These are phyloP conservation scores for Nomada lathburiana DNA, from an alignment of 2,888 invertebrate genomes.

Conservation along the genomic window DNA sequence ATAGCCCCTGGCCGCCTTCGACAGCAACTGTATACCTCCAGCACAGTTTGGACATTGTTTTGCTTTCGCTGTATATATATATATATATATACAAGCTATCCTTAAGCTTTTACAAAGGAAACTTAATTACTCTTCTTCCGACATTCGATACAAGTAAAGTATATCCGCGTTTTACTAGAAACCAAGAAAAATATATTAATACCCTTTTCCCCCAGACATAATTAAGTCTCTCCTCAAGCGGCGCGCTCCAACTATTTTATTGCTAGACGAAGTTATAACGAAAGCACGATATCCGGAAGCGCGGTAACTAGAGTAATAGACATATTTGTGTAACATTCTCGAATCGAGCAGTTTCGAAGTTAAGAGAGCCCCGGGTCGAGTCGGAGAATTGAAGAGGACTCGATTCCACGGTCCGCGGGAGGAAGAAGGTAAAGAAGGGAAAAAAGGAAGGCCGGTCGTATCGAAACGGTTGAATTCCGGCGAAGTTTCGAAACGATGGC, in stretches of 20 bases:
- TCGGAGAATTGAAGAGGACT: constrained; percentile 35
- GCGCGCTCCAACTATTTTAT: background rate
- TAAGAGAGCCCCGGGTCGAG: constrained; percentile 20
- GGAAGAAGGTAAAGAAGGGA: background rate
- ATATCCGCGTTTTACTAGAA: background rate
- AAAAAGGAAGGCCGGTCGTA: background rate
- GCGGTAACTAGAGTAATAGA: background rate
- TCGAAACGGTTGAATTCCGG: background rate
- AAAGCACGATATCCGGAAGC: background rate
- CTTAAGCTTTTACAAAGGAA: background rate
- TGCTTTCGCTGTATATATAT: background rate
- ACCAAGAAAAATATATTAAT: background rate
- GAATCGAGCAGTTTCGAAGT: constrained; percentile 23
- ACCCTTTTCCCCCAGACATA: background rate
- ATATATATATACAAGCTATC: no score
- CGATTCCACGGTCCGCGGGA: constrained; percentile 13
- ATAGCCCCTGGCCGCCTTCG: background rate
- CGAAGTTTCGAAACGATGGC: constrained; percentile 25
- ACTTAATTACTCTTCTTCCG: no score
- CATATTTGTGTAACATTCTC: constrained; percentile 23
- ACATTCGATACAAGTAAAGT: background rate
- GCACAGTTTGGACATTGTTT: background rate
- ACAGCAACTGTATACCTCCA: background rate
- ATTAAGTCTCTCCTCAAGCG: background rate
- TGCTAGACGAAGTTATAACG: background rate